These are phyloP conservation scores for Hypena proboscidalis DNA, from an alignment of 2,888 invertebrate genomes.

Conservation along the genomic window DNA sequence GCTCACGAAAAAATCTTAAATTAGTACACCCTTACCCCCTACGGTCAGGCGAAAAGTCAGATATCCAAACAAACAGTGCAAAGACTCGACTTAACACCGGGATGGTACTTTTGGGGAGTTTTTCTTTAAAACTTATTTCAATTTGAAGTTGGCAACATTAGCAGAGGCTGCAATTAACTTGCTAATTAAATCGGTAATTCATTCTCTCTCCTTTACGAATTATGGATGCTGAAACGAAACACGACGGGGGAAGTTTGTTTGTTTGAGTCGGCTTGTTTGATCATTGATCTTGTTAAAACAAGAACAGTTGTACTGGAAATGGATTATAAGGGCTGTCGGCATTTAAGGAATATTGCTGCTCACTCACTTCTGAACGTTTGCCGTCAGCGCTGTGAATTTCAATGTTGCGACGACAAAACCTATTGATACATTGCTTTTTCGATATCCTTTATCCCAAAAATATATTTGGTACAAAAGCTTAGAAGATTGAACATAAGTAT, in stretches of 20 bases:
- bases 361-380: background rate
- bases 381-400: background rate
- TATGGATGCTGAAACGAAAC: conserved; percentile 17
- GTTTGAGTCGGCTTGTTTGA: conserved; percentile 8
- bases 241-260: conserved; percentile 10
- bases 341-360: conserved; percentile 1
- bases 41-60: conserved; percentile 29
- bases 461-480: too few relatives aligned
- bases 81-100: conserved; percentile 37
- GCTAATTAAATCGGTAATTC: conserved; percentile 43
- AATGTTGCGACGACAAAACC: too few relatives aligned
- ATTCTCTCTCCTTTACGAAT: conserved; percentile 34
- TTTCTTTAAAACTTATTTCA: conserved; percentile 43
- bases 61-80: conserved; percentile 41
- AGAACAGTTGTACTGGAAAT: conserved; percentile 1
- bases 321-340: conserved; percentile 4
- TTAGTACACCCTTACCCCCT: conserved; percentile 31
- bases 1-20: conserved; percentile 41
- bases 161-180: conserved; percentile 36
- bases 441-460: too few relatives aligned
- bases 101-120: conserved; percentile 37
- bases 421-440: too few relatives aligned
- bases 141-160: conserved; percentile 45
- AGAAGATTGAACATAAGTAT: too few relatives aligned
- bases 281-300: conserved; percentile 13